These are phyloP conservation scores for Xiphophorus maculatus DNA, from an alignment of 2,113 vertebrate species.

Conservation along the genomic window DNA sequence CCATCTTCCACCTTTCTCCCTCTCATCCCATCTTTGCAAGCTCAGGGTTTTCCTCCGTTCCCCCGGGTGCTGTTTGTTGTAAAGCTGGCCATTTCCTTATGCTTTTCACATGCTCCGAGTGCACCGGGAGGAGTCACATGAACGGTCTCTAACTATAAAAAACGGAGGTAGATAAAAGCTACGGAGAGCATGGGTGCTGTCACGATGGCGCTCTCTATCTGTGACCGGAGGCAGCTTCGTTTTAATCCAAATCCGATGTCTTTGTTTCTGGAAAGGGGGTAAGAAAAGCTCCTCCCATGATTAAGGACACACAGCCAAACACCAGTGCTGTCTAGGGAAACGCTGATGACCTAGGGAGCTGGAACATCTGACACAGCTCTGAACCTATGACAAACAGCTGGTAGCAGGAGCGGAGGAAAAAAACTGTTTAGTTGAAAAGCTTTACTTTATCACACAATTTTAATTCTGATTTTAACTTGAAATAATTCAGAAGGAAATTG, in stretches of 20 bases:
- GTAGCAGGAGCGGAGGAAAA: constrained; percentile 19
- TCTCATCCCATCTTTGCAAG: constrained; percentile 25
- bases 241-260: constrained; percentile 36
- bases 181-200: constrained; percentile 69
- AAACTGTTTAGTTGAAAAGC: constrained; percentile 11
- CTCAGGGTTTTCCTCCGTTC: constrained; percentile 35
- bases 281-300: constrained; percentile 60
- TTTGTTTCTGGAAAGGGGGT: constrained; percentile 58
- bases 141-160: constrained; percentile 69
- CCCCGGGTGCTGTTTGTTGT: constrained; percentile 45
- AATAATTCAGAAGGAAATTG: no score
- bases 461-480: no score
- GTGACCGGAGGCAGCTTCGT: constrained; percentile 64
- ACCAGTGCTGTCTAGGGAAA: constrained; percentile 32
- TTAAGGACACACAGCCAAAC: constrained; percentile 40
- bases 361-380: constrained; percentile 67
- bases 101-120: constrained; percentile 74
- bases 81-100: constrained; percentile 50
- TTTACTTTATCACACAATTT: not conserved
- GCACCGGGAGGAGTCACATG: constrained; percentile 75
- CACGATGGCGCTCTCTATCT: constrained; percentile 77
- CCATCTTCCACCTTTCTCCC: no score
- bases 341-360: constrained; percentile 62
- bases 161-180: constrained; percentile 75
- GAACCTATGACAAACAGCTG: constrained; percentile 67